These are phyloP conservation scores for Trissonchulus sp. DNA, from an alignment of 2,888 invertebrate genomes.

Conservation along the genomic window DNA sequence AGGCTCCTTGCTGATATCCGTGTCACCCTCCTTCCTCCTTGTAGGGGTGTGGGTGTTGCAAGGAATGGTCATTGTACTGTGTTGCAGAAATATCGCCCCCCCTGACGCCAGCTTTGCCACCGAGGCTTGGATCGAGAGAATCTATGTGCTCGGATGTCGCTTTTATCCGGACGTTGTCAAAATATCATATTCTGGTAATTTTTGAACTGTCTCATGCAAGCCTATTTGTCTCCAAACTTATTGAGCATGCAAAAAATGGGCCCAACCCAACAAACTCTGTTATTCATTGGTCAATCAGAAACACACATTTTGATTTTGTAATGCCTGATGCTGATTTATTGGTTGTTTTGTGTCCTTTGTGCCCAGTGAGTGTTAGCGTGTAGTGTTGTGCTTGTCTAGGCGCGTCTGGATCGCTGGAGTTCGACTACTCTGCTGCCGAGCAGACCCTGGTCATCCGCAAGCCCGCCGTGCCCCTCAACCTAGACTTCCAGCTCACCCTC, in stretches of 20 bases:
- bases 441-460: conserved; percentile 53
- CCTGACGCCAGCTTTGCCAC: conserved; percentile 48
- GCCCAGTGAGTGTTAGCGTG: background rate
- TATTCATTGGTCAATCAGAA: too few species aligned
- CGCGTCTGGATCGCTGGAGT: conserved; percentile 39
- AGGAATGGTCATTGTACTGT: too few species aligned
- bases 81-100: conserved; percentile 45
- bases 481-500: conserved; percentile 50
- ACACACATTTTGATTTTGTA: too few species aligned
- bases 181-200: conserved; percentile 47
- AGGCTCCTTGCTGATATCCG: too few species aligned
- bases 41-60: too few species aligned
- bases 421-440: conserved; percentile 40
- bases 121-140: conserved; percentile 55
- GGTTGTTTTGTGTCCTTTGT: too few species aligned
- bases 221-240: background rate
- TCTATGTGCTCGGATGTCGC: conserved; percentile 54
- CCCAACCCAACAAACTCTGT: too few species aligned
- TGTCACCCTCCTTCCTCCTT: too few species aligned
- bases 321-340: too few species aligned
- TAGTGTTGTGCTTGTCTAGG: background rate
- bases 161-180: conserved; percentile 53
- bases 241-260: too few species aligned
- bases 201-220: too few species aligned
- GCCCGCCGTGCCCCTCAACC: conserved; percentile 53